phyloP scores from a whole-genome alignment of 2,113 vertebrate species.

The Apeltes quadracus region DNA sequence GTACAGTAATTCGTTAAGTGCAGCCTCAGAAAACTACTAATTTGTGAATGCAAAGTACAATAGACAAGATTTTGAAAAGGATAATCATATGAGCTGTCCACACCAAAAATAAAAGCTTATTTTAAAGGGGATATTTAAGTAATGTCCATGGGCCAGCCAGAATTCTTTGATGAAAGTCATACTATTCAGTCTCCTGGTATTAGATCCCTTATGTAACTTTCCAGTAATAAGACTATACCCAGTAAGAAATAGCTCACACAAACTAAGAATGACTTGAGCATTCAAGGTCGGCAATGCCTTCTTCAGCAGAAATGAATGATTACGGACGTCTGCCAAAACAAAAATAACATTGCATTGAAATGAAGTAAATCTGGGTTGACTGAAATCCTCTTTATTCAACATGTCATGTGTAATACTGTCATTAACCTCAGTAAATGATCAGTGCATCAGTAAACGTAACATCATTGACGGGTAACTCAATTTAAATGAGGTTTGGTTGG shows the following conservation, averaged over 20 bases:
- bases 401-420: slow-evolving; percentile 28
- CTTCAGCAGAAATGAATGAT: neutral
- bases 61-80: neutral
- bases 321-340: neutral
- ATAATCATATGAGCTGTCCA: neutral
- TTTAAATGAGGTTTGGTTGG: slow-evolving; percentile 8
- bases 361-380: slow-evolving; percentile 2
- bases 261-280: neutral
- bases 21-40: neutral
- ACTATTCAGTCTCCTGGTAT: neutral
- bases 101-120: neutral
- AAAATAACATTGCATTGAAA: neutral
- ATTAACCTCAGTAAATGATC: slow-evolving; percentile 13
- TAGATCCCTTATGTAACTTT: neutral
- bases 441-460: slow-evolving; percentile 39
- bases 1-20: neutral
- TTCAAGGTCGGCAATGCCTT: neutral
- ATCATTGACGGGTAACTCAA: neutral
- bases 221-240: neutral
- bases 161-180: neutral
- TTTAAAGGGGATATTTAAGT: neutral
- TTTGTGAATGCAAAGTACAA: neutral
- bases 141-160: neutral
- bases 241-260: neutral
- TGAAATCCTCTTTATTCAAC: slow-evolving; percentile 64